A percentile compares a stretch with the other conserved stretches of the same genome.
phyloP scores from a whole-genome alignment of 2,797 vertebrate species.

The Tauraco hartlaubi region DNA sequence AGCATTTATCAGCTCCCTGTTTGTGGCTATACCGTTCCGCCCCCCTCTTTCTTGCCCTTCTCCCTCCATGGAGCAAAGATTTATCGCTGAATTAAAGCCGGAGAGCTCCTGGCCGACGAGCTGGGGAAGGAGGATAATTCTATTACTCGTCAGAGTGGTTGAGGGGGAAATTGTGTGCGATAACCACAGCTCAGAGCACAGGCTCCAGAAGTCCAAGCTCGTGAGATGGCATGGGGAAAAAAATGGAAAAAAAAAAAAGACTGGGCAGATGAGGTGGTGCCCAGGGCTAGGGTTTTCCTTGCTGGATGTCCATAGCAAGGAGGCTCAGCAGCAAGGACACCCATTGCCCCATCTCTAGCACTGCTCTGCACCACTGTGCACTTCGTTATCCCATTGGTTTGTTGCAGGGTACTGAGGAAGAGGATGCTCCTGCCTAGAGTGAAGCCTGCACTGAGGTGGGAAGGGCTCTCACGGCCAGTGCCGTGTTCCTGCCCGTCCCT shows the following conservation, averaged over 20 bases:
- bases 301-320: not conserved
- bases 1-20: slow-evolving; percentile 25
- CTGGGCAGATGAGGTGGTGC: not conserved
- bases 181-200: not conserved
- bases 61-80: slow-evolving; percentile 2
- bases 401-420: not conserved
- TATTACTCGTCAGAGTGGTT: slow-evolving; percentile 10
- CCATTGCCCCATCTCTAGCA: not conserved
- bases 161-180: slow-evolving; percentile 11
- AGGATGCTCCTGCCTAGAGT: not conserved
- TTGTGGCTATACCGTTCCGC: not conserved
- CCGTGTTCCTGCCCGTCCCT: not conserved
- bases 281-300: not conserved
- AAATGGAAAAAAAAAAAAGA: not conserved
- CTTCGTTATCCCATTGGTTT: not conserved
- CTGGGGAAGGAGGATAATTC: slow-evolving; percentile 50
- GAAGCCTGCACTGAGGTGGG: not conserved
- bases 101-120: not conserved
- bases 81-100: not conserved
- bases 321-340: not conserved
- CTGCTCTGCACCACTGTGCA: accelerated
- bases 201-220: not conserved
- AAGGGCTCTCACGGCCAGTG: not conserved
- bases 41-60: not conserved
- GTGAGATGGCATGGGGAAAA: not conserved